Percentiles rank a stretch among this genome's conserved stretches.
These are phyloP conservation scores for Drosophila arizonae DNA, from an alignment of 1,140 invertebrate species.

Conservation along the genomic window DNA sequence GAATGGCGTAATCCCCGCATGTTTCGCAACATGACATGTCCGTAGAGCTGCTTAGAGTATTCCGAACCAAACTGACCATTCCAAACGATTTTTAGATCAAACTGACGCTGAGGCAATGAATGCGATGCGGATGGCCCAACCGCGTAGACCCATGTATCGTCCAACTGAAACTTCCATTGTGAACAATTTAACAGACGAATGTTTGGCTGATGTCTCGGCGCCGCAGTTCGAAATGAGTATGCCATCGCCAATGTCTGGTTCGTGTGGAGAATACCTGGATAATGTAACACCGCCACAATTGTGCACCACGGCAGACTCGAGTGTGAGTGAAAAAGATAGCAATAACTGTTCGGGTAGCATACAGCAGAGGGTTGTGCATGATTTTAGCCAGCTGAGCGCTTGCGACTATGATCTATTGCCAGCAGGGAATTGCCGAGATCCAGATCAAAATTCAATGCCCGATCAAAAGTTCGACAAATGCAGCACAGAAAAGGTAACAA, in stretches of 20 bases:
- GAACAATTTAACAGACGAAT: conserved; percentile 38
- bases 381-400: conserved; percentile 25
- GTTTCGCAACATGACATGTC: conserved; percentile 48
- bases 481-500: conserved; percentile 13
- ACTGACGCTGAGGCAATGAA: conserved; percentile 29
- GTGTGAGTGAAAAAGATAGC: neutral
- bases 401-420: conserved; percentile 12
- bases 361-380: conserved; percentile 43
- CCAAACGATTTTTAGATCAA: conserved; percentile 27
- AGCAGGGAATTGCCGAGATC: neutral
- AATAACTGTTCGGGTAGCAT: conserved; percentile 30
- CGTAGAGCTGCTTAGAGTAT: neutral
- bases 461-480: neutral
- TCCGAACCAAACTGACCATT: neutral
- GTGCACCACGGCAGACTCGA: neutral
- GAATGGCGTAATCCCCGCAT: conserved; percentile 54
- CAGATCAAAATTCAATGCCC: neutral
- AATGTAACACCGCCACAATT: conserved; percentile 22
- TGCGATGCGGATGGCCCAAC: conserved; percentile 20
- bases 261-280: conserved; percentile 9
- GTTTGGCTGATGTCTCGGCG: conserved; percentile 38
- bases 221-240: conserved; percentile 8
- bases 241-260: conserved; percentile 1
- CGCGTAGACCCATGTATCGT: conserved; percentile 8
- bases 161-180: conserved; percentile 25